Evolutionary conservation across 2,113 vertebrate genomes (phyloP).

Genomic region (Addax nasomaculatus): DNA sequence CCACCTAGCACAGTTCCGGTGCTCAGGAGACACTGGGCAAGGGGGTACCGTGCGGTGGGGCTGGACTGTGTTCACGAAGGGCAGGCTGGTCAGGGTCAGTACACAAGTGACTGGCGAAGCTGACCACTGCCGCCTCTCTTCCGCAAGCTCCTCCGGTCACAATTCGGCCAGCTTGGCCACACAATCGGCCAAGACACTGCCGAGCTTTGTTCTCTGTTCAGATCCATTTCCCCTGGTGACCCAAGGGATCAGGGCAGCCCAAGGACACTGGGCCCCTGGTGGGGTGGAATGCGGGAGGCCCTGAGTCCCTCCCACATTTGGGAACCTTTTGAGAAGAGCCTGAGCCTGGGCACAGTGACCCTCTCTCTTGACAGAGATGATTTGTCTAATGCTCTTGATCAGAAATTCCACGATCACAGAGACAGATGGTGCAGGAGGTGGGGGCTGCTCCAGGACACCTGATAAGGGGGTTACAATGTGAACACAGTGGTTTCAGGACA

Average conservation of each 20-base stretch:
- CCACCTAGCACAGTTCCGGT: too few relatives aligned
- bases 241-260: constrained; percentile 37
- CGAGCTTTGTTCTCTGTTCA: constrained; percentile 54
- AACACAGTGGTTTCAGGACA: neutral
- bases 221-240: constrained; percentile 50
- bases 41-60: rapidly evolving
- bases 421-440: neutral
- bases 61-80: neutral
- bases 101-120: neutral
- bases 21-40: neutral
- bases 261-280: constrained; percentile 42
- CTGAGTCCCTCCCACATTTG: neutral
- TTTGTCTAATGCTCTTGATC: neutral
- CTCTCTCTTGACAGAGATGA: neutral
- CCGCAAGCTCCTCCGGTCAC: neutral
- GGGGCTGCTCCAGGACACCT: neutral
- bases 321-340: neutral
- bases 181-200: neutral
- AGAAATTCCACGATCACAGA: neutral
- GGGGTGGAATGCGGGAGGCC: neutral
- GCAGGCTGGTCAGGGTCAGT: neutral
- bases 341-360: neutral
- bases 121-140: neutral
- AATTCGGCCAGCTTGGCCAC: neutral
- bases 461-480: neutral